These are phyloP conservation scores for Actinemys pallida DNA, from an alignment of 2,113 vertebrate genomes.

Conservation along the genomic window DNA sequence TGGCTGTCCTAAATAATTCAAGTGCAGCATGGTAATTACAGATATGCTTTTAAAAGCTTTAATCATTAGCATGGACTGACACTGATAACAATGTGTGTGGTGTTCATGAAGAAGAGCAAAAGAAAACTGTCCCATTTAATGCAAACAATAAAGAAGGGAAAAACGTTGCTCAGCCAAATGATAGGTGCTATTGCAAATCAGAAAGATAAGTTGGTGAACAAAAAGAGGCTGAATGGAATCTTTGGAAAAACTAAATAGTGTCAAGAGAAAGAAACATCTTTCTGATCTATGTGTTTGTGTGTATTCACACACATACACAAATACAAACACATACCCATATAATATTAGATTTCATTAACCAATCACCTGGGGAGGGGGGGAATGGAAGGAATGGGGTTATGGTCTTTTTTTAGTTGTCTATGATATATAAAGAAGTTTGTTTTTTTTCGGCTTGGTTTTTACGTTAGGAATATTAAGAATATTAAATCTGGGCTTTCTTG, in stretches of 20 bases:
- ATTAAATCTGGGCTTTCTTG: background rate
- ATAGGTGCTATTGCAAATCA: background rate
- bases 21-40: slow-evolving; percentile 48
- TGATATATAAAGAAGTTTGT: background rate
- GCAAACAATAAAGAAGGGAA: background rate
- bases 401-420: background rate
- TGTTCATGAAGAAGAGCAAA: slow-evolving; percentile 47
- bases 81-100: slow-evolving; percentile 34
- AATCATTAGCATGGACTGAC: slow-evolving; percentile 64
- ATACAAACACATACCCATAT: background rate
- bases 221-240: fast-evolving
- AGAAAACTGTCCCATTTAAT: slow-evolving; percentile 26
- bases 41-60: slow-evolving; percentile 63
- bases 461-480: background rate
- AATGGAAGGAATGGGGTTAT: background rate
- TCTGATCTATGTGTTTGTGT: background rate
- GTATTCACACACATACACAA: background rate
- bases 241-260: background rate
- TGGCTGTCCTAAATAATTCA: slow-evolving; percentile 58
- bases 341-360: background rate
- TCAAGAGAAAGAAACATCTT: background rate
- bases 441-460: background rate
- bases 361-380: background rate
- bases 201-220: background rate
- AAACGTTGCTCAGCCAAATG: background rate